Conservation (phyloP, 1,140 invertebrate genomes). For the Drosophila cardini region DNA sequence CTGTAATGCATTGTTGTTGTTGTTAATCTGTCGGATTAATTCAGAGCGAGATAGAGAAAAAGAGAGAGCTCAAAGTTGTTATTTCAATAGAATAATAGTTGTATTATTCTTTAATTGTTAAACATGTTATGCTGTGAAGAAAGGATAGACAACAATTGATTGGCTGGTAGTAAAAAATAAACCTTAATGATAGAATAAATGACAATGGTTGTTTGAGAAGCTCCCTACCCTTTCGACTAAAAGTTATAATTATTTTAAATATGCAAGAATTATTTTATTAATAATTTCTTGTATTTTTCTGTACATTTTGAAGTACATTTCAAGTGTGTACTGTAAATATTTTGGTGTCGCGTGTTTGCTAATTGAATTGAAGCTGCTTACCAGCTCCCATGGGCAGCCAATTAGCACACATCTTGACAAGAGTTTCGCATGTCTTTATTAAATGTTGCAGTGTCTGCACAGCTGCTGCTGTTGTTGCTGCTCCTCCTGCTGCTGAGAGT, state of each 20-base stretch:
- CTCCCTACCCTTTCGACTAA: no score
- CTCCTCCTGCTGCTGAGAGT: background rate
- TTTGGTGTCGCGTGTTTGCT: conserved; percentile 4
- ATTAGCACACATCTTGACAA: conserved; percentile 46
- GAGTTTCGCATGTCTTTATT: conserved; percentile 51
- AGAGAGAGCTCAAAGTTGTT: background rate
- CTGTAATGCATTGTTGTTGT: background rate
- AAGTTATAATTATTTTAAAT: no score
- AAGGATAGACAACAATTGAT: no score
- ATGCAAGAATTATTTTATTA: background rate
- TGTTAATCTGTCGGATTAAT: background rate
- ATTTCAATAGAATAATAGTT: conserved; percentile 4
- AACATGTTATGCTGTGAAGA: background rate
- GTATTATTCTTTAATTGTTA: conserved; percentile 7
- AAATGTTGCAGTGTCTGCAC: conserved; percentile 48
- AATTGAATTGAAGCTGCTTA: conserved; percentile 21
- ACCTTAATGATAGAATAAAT: no score
- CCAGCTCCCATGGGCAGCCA: conserved; percentile 27
- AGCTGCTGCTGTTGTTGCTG: conserved; percentile 18
- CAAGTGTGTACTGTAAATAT: background rate
- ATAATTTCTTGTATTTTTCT: background rate
- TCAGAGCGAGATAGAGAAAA: background rate
- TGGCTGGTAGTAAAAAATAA: no score
- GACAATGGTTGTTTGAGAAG: no score
- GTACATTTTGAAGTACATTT: background rate